Percentiles rank a stretch among this genome's conserved stretches.
Evolutionary conservation across 2,888 invertebrate species (phyloP).

Genomic region (Cantharis rufa): DNA sequence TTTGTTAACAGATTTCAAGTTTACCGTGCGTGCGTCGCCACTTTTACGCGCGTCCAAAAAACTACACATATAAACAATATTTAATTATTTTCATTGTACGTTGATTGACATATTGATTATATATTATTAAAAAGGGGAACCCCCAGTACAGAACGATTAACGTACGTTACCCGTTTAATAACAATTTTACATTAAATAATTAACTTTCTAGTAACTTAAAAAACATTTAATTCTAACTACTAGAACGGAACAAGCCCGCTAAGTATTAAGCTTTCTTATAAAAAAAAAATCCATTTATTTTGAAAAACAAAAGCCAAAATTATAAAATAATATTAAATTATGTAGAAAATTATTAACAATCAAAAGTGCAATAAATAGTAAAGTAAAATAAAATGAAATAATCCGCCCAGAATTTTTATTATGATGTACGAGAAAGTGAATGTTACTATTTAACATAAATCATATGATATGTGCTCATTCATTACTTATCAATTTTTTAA

Average conservation of each 20-base stretch:
- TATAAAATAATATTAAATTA: neutral
- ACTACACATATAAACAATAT: too few relatives aligned
- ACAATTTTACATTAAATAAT: neutral
- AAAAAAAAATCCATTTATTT: neutral
- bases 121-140: too few relatives aligned
- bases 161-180: neutral
- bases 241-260: neutral
- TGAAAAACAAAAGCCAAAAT: neutral
- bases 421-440: neutral
- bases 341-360: neutral
- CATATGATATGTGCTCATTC: neutral
- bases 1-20: too few relatives aligned
- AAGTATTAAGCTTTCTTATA: neutral
- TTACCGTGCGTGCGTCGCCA: too few relatives aligned
- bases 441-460: neutral
- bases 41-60: too few relatives aligned
- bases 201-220: neutral
- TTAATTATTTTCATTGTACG: too few relatives aligned
- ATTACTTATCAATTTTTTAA: neutral
- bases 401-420: neutral
- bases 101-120: too few relatives aligned
- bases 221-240: neutral
- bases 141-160: too few relatives aligned
- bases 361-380: neutral
- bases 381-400: neutral